Percentiles rank a stretch among this genome's conserved stretches.
Conservation (phyloP, 2,797 vertebrate species). For the Onychomys arenicola region DNA sequence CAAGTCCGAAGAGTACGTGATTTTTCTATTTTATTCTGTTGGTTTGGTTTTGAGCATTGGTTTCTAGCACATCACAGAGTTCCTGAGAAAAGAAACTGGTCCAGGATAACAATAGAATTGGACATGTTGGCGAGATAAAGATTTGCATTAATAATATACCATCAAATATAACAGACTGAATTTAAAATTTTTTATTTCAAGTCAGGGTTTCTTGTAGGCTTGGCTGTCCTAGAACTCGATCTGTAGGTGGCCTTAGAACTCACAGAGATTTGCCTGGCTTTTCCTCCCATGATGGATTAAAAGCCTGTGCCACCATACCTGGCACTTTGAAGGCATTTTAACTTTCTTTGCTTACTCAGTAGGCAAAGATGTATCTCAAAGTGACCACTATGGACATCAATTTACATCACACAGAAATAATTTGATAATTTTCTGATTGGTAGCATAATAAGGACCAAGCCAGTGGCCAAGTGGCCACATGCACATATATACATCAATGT, state of each 20-base stretch:
- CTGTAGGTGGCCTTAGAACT: not conserved
- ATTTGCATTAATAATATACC: constrained; percentile 34
- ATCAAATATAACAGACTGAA: constrained; percentile 5
- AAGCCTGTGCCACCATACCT: not conserved
- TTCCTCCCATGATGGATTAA: not conserved
- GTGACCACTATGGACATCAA: not conserved
- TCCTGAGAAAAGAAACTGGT: constrained; percentile 37
- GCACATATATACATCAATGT: not conserved
- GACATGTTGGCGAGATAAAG: not conserved
- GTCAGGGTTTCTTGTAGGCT: not conserved
- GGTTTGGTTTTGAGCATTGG: constrained; percentile 25
- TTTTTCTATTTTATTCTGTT: not conserved
- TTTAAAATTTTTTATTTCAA: not conserved
- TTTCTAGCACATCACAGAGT: constrained; percentile 2
- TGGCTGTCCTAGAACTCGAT: not conserved
- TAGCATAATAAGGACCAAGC: not conserved
- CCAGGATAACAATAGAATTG: constrained; percentile 23
- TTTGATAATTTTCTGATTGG: not conserved
- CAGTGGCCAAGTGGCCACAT: not conserved
- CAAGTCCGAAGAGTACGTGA: not conserved
- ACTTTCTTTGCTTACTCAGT: constrained; percentile 27
- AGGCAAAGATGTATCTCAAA: constrained; percentile 38
- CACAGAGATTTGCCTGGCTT: not conserved
- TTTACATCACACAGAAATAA: constrained; percentile 27
- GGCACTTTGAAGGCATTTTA: not conserved